Conservation (phyloP, 2,113 vertebrate genomes). For the Psettodes erumei region DNA sequence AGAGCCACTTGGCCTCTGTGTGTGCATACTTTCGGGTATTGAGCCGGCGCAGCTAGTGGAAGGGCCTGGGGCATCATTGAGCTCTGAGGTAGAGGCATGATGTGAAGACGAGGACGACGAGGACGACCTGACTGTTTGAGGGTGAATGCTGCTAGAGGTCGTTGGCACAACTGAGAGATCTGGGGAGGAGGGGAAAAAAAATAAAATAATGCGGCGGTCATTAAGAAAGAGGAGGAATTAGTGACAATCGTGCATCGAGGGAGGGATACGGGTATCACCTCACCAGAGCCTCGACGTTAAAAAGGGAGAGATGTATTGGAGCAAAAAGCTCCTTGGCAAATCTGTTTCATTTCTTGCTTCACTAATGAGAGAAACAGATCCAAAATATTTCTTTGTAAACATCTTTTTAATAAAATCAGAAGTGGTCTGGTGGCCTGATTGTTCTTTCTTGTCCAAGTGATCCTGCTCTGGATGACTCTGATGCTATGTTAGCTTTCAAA, state of each 20-base stretch:
- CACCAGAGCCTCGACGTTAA: neutral
- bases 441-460: neutral
- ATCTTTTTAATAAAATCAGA: neutral
- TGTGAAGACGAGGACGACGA: constrained; percentile 82
- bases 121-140: constrained; percentile 88
- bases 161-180: constrained; percentile 95
- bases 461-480: neutral
- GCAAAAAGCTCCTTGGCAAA: too few relatives aligned
- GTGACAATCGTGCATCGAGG: neutral
- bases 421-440: neutral
- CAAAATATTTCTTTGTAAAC: too few relatives aligned
- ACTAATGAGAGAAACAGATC: too few relatives aligned
- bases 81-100: constrained; percentile 94
- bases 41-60: constrained; percentile 87
- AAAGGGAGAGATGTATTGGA: too few relatives aligned
- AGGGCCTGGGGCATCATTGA: constrained; percentile 86
- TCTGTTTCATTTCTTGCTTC: too few relatives aligned
- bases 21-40: constrained; percentile 84
- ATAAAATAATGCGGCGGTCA: neutral
- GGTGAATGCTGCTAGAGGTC: constrained; percentile 87
- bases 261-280: neutral
- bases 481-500: neutral
- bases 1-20: constrained; percentile 82
- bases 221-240: neutral
- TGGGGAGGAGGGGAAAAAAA: constrained; percentile 60